These are phyloP conservation scores for Margarornis squamiger DNA, from an alignment of 2,797 vertebrate species.

Conservation along the genomic window DNA sequence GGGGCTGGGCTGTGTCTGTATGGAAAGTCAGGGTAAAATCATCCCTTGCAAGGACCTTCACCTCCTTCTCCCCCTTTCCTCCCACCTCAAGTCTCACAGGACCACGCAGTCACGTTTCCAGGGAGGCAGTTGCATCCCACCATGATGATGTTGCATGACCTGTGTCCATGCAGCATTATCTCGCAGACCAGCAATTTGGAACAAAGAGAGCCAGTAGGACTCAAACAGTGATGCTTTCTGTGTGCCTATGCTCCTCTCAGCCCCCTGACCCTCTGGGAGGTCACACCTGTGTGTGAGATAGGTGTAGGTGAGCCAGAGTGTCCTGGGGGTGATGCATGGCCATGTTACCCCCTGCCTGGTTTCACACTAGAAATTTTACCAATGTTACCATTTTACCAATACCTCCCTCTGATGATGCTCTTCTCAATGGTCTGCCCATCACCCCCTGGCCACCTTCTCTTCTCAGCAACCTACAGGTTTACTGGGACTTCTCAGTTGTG, in stretches of 20 bases:
- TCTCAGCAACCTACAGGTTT: not conserved
- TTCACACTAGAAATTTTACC: not conserved
- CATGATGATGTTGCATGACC: rapidly evolving
- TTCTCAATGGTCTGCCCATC: not conserved
- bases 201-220: not conserved
- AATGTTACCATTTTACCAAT: not conserved
- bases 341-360: rapidly evolving
- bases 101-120: not conserved
- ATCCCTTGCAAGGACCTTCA: not conserved
- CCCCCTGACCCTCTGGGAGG: not conserved
- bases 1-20: not conserved
- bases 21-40: not conserved
- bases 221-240: not conserved
- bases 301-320: not conserved
- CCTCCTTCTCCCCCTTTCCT: not conserved
- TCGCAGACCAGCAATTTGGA: not conserved
- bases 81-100: not conserved
- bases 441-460: not conserved
- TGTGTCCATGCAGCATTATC: not conserved
- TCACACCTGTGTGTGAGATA: not conserved
- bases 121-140: not conserved
- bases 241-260: not conserved
- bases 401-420: not conserved
- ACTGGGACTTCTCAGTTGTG: not conserved
- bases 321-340: not conserved